phyloP scores from a whole-genome alignment of 35 echinoderm and acorn worm species.

The Diadema setosum region DNA sequence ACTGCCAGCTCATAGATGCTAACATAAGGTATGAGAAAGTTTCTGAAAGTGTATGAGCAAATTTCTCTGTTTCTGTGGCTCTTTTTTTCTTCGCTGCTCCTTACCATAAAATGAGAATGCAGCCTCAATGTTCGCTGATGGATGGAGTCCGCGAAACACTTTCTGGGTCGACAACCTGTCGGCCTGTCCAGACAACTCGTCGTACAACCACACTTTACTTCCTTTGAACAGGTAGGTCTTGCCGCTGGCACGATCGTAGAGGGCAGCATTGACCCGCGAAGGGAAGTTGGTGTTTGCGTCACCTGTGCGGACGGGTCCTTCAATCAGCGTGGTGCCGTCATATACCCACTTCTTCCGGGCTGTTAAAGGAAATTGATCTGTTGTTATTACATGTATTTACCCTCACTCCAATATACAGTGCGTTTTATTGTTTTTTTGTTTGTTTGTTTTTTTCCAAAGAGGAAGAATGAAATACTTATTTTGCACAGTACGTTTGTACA shows the following conservation, averaged over 20 bases:
- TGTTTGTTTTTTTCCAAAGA: too few relatives aligned
- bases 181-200: background rate
- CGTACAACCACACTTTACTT: background rate
- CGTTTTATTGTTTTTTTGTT: too few relatives aligned
- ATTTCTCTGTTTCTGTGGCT: too few relatives aligned
- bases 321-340: background rate
- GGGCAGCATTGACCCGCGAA: background rate
- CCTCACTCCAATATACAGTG: too few relatives aligned
- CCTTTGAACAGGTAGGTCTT: slow-evolving; percentile 33
- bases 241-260: background rate
- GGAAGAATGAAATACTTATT: too few relatives aligned
- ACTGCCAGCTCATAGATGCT: too few relatives aligned
- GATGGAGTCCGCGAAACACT: background rate
- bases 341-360: slow-evolving; percentile 34
- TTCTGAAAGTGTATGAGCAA: too few relatives aligned
- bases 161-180: background rate
- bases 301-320: background rate
- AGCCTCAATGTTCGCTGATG: background rate
- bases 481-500: too few relatives aligned
- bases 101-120: background rate
- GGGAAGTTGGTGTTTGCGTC: background rate
- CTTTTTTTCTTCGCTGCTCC: too few relatives aligned
- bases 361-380: too few relatives aligned
- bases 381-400: too few relatives aligned
- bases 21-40: too few relatives aligned